Evolutionary conservation across 1,140 invertebrate species (phyloP).

Genomic region (Aphaenogaster floridana): DNA sequence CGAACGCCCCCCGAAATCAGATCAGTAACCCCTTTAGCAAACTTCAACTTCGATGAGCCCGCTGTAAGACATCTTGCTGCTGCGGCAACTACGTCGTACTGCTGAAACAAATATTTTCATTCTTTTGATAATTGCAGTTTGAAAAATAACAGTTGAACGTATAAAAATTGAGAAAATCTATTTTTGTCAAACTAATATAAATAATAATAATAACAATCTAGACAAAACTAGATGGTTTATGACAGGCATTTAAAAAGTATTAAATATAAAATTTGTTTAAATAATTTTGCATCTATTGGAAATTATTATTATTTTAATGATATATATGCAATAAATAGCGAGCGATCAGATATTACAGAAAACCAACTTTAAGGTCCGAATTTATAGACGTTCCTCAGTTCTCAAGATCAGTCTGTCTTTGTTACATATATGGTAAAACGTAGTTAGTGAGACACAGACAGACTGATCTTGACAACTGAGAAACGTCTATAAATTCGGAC

Average conservation of each 20-base stretch:
- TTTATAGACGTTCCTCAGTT: too few species aligned
- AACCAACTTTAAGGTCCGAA: neutral
- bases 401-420: too few species aligned
- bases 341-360: neutral
- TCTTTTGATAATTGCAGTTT: neutral
- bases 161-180: neutral
- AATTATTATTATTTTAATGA: conserved; percentile 1
- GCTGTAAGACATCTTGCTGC: conserved; percentile 25
- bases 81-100: conserved; percentile 9
- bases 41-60: conserved; percentile 33
- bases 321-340: neutral
- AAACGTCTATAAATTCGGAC: too few species aligned
- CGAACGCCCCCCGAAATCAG: conserved; percentile 55
- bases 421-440: too few species aligned
- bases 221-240: neutral
- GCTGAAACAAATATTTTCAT: conserved; percentile 10
- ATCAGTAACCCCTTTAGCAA: conserved; percentile 57
- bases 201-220: neutral
- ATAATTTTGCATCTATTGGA: neutral
- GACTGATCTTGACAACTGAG: too few species aligned
- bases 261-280: neutral
- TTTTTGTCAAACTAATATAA: neutral
- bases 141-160: neutral
- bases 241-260: neutral
- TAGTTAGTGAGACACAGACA: too few species aligned